Evolutionary conservation across 2,113 vertebrate species (phyloP), one percentile per base, ranked within the genome.

Genomic region (Nanorana parkeri): DNA sequence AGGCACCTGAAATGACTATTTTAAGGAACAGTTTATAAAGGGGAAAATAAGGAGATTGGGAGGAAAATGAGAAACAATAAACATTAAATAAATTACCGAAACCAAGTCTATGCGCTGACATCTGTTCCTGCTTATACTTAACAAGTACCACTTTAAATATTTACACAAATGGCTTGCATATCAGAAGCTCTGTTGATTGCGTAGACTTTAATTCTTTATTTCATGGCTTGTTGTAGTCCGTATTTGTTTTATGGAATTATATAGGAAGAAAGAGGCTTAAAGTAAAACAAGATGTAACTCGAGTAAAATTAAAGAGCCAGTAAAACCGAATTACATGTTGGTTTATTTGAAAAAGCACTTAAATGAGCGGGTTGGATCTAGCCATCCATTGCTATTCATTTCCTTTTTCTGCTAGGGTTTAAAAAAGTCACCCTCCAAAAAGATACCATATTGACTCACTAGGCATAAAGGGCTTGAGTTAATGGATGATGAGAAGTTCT

Each of bases 61-160:
- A 72, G 61, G 63, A 64, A 82, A 76, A 82, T 76, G 41, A 66
- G 64, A 36, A 75, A 75, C 64, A 82, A 82, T 75, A 82, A 81
- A 66, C 80, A 81, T 82, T 68, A 82, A 66, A 76, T 82, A 82
- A 76, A 82, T 76, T 75, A 76, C 80, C 65, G 69, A 74, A 74
- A 68, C 54, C 19, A 17, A 81, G 69, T 74, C 24, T 74, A 81
- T 17, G 52, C 80, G 36, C 63, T 24, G 28, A 51, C 80, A 82
- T 82, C 80, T 82, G 80, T 41, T 82, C 21, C 63, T 76, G 80
- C 71, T 82, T 82, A 82, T 17, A 67, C 71, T 82, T 82, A 82
- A 82, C 80, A 82, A 82, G 80, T 82, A 76, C 80, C 80, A 82
- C 80, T 82, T 75, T 82, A 82, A 82, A 82, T 82, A 82, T 82